Percentiles rank a stretch among this genome's conserved stretches.
These are phyloP conservation scores for Melieria picta DNA, from an alignment of 2,888 invertebrate genomes.

Conservation along the genomic window DNA sequence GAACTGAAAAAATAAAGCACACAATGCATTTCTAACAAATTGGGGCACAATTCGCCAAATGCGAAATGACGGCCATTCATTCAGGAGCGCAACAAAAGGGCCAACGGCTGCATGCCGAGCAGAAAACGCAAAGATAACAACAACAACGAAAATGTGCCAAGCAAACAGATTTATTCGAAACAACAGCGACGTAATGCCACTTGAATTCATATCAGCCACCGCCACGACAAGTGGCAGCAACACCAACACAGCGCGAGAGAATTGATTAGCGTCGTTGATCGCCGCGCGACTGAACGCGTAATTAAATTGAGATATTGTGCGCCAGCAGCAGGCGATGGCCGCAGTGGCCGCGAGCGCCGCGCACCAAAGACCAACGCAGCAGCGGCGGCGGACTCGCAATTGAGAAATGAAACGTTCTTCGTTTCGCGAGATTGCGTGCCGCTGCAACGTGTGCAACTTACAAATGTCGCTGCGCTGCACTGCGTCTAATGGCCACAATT, in stretches of 20 bases:
- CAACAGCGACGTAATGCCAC: too few species aligned
- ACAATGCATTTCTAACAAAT: too few species aligned
- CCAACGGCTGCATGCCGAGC: background rate
- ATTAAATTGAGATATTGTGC: constrained; percentile 26
- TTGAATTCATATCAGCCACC: too few species aligned
- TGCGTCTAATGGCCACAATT: constrained; percentile 22
- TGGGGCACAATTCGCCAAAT: background rate
- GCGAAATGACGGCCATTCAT: background rate
- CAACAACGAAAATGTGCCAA: background rate
- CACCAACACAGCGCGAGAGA: too few species aligned
- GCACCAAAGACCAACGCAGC: too few species aligned
- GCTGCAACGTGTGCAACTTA: background rate
- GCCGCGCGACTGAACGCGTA: constrained; percentile 12
- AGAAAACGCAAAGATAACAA: too few species aligned
- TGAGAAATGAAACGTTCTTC: too few species aligned
- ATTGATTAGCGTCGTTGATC: background rate
- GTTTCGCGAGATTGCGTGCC: background rate
- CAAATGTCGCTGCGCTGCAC: constrained; percentile 7
- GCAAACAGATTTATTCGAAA: background rate
- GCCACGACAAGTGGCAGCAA: too few species aligned
- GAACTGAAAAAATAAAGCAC: too few species aligned
- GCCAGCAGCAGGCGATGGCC: background rate
- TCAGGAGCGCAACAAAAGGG: background rate
- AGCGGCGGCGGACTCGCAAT: too few species aligned
- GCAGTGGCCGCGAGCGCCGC: too few species aligned